Base-by-base conservation (phyloP, 1,140 invertebrate species). In the Triops cancriformis region DNA sequence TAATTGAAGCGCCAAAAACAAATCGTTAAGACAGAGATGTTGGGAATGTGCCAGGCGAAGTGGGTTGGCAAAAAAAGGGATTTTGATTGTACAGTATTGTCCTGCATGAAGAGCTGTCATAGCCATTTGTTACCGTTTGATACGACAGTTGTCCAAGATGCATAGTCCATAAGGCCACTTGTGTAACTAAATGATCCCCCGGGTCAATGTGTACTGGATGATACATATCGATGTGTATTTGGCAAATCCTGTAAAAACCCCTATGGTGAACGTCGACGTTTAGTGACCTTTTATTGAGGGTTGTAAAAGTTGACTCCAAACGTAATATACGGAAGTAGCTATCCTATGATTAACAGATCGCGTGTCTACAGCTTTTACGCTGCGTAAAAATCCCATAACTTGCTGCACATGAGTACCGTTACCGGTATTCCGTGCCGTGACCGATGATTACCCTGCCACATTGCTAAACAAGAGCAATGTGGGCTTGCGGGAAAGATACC, bases 361-460 rank as follows among this genome's bases (percentile, higher is more conserved):
- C 51, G 51, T 64, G 51, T 6, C 51, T 64, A 23, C 51, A 23
- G 14, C 51, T 64, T 64, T 64, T 64, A 64, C 23, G 51, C 51
- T 23, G 14, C 51, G 14, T 64, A 64, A 64, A 64, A 64, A 64
- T 64, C 51, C 18, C 51, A 64, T 64, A n/a, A 64, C 51, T 64
- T 23, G 18, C 6, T 23, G 51, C 14, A 23, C 51, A 23, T 5
- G 9, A 64, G 51, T 18, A 64, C 51, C 51, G 23, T 1, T 64
- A 23, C 51, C 31, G 7, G 51, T n/a, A 64, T 23, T 64, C 18
- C 18, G 51, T 64, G 51, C n/a, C 51, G 23, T 64, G 51, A 64
- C 51, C 51, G 51, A 64, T 64, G 51, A 64, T 64, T 64, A 64
- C 23, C 51, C 51, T 64, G 23, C 51, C 14, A 64, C 51, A 64